These are phyloP conservation scores for Euglossa dilemma DNA, from an alignment of 1,140 invertebrate species.

Conservation along the genomic window DNA sequence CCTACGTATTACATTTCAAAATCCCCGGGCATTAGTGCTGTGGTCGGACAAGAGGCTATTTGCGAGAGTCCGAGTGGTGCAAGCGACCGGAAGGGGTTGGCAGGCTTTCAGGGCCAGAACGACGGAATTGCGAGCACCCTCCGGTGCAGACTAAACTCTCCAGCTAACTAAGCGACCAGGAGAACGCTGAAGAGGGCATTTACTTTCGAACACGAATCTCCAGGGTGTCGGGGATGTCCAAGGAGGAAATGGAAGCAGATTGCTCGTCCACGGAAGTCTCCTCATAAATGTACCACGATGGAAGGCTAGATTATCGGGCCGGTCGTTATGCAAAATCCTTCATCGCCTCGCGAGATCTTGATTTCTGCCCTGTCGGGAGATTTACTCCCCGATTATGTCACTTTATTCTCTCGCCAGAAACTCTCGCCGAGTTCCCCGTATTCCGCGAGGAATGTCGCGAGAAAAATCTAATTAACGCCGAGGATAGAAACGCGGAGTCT, in stretches of 20 bases:
- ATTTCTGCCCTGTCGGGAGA: neutral
- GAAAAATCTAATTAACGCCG: too few relatives aligned
- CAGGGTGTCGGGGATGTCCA: slow-evolving; percentile 19
- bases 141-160: slow-evolving; percentile 27
- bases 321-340: slow-evolving; percentile 32
- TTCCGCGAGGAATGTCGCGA: too few relatives aligned
- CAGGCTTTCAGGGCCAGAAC: slow-evolving; percentile 26
- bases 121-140: slow-evolving; percentile 52
- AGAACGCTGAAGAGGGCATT: slow-evolving; percentile 52
- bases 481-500: neutral
- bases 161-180: slow-evolving; percentile 55
- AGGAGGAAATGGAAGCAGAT: slow-evolving; percentile 54
- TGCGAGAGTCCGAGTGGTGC: slow-evolving; percentile 39
- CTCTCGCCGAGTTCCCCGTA: too few relatives aligned
- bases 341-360: neutral
- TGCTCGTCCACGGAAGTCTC: slow-evolving; percentile 34
- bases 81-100: slow-evolving; percentile 35
- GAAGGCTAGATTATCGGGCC: slow-evolving; percentile 29
- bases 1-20: slow-evolving; percentile 68
- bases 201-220: slow-evolving; percentile 52
- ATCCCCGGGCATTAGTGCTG: slow-evolving; percentile 54
- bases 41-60: slow-evolving; percentile 61
- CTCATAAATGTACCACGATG: slow-evolving; percentile 41
- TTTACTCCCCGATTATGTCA: too few relatives aligned
- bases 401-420: neutral